Base-by-base conservation (phyloP, 2,797 vertebrate genomes). In the Chelidonichthys spinosus region DNA sequence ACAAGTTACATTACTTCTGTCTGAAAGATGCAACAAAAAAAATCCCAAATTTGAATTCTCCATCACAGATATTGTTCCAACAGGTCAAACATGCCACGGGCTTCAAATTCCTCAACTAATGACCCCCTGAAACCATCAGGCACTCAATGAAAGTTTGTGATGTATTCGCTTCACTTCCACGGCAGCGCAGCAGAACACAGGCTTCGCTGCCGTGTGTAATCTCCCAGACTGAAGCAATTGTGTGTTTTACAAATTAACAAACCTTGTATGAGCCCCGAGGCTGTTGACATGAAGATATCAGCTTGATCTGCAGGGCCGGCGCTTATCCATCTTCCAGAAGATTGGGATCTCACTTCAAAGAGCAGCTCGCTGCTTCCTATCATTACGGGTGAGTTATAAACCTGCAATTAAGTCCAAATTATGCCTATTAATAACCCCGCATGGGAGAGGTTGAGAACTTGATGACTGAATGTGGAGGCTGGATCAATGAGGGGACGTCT, bases 301-400 rank as follows among this genome's bases (percentile, higher is more conserved):
- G 76, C 43, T 33, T 47, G 58, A 90, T 88, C 83, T 87, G 71
- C 63, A 74, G 67, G 72, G 72, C 72, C 79, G 65, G 11, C 55
- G 78, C 74, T 78, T 60, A 90, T 92, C 91, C 85, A 80, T 93
- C 88, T 85, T 78, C 81, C 74, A 81, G 64, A 72, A 82, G 85
- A 90, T 85, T 84, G 85, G 37, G 75, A 91, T 91, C 84, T 85
- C 32, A 58, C 88, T 92, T 94, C 91, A 94, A 94, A 93, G 90
- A 64, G 64, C 74, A 62, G 18, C 69, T 82, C 75, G 72, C 79
- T 73, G 76, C 88, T 86, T 83, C 90, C 93, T 93, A 87, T 94
- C 77, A 94, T 94, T 94, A 93, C 78, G 69, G 73, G 47, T 89
- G 80, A 91, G 74, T 92, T 92, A 90, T 81, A 87, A 90, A 92